Evolutionary conservation across 2,888 invertebrate genomes (phyloP).

Genomic region (Lithophane ornitopus): DNA sequence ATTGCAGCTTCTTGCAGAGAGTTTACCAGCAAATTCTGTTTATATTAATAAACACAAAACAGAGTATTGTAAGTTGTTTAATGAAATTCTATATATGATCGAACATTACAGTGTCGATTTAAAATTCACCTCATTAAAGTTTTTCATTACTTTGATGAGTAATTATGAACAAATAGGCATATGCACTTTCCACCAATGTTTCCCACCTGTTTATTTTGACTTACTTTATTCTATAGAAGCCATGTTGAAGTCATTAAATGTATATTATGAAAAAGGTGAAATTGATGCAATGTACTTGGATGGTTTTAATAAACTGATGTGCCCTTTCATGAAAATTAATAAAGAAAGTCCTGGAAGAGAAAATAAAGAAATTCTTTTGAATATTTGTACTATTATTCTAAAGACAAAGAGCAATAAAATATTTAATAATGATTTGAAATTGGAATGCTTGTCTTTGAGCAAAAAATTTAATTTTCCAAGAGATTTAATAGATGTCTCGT

Average conservation of each 20-base stretch:
- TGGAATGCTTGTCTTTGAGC: conserved; percentile 78
- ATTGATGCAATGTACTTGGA: conserved; percentile 73
- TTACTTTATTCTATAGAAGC: conserved; percentile 76
- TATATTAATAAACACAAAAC: conserved; percentile 71
- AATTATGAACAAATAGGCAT: conserved; percentile 78
- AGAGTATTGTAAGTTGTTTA: conserved; percentile 73
- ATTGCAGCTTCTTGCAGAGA: conserved; percentile 82
- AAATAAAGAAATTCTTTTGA: conserved; percentile 68
- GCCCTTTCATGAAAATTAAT: conserved; percentile 72
- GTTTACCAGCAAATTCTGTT: conserved; percentile 79
- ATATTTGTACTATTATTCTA: conserved; percentile 78
- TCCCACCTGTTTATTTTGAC: conserved; percentile 73
- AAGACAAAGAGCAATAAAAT: conserved; percentile 69
- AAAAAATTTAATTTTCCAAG: conserved; percentile 73
- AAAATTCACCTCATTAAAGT: conserved; percentile 79
- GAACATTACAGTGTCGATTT: conserved; percentile 82
- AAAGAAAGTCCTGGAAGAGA: conserved; percentile 63
- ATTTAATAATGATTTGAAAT: conserved; percentile 77
- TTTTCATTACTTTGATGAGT: conserved; percentile 79
- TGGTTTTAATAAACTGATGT: conserved; percentile 73
- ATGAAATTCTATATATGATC: conserved; percentile 76
- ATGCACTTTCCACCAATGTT: conserved; percentile 73
- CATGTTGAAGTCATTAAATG: conserved; percentile 74
- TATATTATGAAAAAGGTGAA: conserved; percentile 82
- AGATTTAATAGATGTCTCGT: conserved; percentile 74